phyloP scores from a whole-genome alignment of 1,140 invertebrate species.

The Ylistrum balloti region DNA sequence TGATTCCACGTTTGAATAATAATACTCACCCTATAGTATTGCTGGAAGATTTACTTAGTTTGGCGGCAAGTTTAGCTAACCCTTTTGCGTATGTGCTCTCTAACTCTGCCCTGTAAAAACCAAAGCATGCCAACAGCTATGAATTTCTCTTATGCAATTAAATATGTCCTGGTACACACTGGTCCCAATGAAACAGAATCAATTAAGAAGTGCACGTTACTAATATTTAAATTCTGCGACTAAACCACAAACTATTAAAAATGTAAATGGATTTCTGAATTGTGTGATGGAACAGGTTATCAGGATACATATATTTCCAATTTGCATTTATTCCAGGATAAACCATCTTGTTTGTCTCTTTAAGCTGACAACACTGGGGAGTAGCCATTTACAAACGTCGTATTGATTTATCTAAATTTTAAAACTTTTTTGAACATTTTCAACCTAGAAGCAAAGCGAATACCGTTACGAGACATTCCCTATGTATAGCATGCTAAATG shows the following conservation, averaged over 20 bases:
- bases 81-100: slow-evolving; percentile 95
- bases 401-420: too few species aligned
- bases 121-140: slow-evolving; percentile 18
- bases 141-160: background rate
- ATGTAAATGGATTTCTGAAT: too few species aligned
- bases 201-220: background rate
- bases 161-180: background rate
- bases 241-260: too few species aligned
- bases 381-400: background rate
- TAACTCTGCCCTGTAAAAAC: slow-evolving; percentile 90
- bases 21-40: slow-evolving; percentile 87
- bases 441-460: too few species aligned
- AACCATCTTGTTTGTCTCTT: too few species aligned
- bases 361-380: background rate
- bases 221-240: background rate
- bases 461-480: too few species aligned
- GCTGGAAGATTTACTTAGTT: slow-evolving; percentile 90
- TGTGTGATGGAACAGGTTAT: background rate
- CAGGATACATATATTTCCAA: background rate
- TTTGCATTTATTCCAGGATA: too few species aligned
- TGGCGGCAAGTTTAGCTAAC: slow-evolving; percentile 92
- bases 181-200: background rate
- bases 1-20: too few species aligned
- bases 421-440: too few species aligned
- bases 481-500: too few species aligned